Conservation (phyloP, 2,113 vertebrate species). For the Okapia johnstoni region DNA sequence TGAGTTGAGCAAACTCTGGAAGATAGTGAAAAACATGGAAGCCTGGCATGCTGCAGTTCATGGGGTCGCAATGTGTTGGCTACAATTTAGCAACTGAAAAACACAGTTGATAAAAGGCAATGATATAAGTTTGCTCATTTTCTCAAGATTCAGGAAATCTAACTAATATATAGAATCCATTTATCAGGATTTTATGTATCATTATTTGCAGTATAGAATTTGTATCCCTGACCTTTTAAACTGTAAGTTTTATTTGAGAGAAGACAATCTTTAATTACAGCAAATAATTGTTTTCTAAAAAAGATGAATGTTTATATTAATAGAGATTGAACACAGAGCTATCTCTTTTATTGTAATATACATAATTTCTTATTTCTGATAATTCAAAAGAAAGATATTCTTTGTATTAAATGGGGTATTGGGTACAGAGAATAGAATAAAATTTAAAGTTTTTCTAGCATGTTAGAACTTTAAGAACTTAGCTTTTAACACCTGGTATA, state of each 20-base stretch:
- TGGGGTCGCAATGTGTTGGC: rapidly evolving
- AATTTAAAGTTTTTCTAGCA: not conserved
- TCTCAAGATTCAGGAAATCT: not conserved
- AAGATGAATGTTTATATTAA: not conserved
- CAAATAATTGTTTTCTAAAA: not conserved
- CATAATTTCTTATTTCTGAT: slow-evolving; percentile 6
- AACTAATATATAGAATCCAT: not conserved
- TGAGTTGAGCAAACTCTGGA: not conserved
- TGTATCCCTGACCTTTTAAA: not conserved
- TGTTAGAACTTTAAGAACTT: not conserved
- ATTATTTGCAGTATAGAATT: not conserved
- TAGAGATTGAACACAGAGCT: not conserved
- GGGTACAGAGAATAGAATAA: not conserved
- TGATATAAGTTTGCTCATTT: not conserved
- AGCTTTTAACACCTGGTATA: not conserved
- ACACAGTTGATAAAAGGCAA: not conserved
- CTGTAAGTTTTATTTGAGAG: not conserved
- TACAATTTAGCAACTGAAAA: not conserved
- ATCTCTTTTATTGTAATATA: not conserved
- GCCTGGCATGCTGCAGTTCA: not conserved
- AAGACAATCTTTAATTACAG: not conserved
- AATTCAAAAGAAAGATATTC: not conserved
- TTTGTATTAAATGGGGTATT: not conserved
- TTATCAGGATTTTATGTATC: not conserved
- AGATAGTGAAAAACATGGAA: not conserved